A percentile compares a stretch with the other conserved stretches of the same genome.
Evolutionary conservation across 35 echinoderm and acorn worm genomes (phyloP).

Genomic region (Antedon bifida): DNA sequence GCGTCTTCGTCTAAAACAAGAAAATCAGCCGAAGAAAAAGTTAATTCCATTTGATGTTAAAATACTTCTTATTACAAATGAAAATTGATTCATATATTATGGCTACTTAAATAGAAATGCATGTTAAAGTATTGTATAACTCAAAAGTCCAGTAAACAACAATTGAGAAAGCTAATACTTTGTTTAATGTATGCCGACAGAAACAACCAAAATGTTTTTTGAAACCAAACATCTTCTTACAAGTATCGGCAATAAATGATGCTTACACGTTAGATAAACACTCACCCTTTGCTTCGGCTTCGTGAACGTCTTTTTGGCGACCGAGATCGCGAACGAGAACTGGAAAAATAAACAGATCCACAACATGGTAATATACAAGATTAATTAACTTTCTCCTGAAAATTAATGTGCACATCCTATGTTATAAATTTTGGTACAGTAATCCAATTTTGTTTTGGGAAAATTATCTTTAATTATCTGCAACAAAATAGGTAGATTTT

Average conservation of each 20-base stretch:
- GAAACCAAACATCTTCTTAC: background rate
- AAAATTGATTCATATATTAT: no score
- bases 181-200: background rate
- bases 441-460: no score
- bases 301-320: background rate
- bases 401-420: no score
- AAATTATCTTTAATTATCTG: no score
- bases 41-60: no score
- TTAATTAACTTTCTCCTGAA: no score
- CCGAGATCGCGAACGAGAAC: background rate
- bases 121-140: background rate
- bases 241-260: background rate
- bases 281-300: background rate
- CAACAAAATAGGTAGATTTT: background rate
- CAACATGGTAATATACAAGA: background rate
- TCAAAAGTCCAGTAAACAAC: background rate
- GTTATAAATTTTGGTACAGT: no score
- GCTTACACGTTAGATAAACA: no score
- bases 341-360: background rate
- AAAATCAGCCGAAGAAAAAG: no score
- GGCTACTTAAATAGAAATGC: background rate
- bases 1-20: no score
- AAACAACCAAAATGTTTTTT: background rate
- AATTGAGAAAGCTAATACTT: background rate
- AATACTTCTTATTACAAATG: no score